Base-by-base conservation (phyloP, 2,888 invertebrate genomes). In the Caenorhabditis sp. region DNA sequence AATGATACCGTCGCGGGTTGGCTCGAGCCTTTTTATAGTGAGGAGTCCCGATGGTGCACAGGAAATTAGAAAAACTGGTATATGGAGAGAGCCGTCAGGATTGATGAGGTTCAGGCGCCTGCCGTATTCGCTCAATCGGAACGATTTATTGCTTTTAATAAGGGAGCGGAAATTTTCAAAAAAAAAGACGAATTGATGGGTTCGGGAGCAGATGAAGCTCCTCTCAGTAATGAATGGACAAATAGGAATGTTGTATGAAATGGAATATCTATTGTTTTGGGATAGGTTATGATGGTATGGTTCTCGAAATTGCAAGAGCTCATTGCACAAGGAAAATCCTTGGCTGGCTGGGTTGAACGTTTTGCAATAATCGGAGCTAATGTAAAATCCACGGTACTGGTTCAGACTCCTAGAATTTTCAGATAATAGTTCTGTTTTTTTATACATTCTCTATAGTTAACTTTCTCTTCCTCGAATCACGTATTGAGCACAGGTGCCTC, bases 141-240 rank as follows among this genome's bases (percentile, higher is more conserved):
- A 51, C 66, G 76, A 69, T 76, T 69, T 76, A 69, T 61, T 49
- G 51, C 3, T 41, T 76, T 76, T 61, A 75, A 68, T 51, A 51
- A 76, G 28, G 58, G 24, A 47, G 41, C 49, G 38, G 41, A 64
- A 26, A n/a, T 44, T 66, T 35, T 58, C 22, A 22, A 49, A 73
- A 35, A 24, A 35, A 12, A 44, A 70, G 28, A 63, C 35, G 26
- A 16, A 63, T 63, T 19, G 26, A 63, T 63, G 63, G 63, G 63
- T 44, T 7, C 5, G 22, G 14, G 16, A 26, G 22, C 22, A 24
- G 26, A 54, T 14, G 47, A 19, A 19, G 19, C 47, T 47, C 44
- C 24, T 63, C 44, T 16, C 19, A 38, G 26, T 63, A 26, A 26
- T 47, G 19, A 38, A n/a, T n/a, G n/a, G 47, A 10, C 7, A n/a